phyloP scores from a whole-genome alignment of 2,797 vertebrate species.

The Spinibarbus caldwelli region DNA sequence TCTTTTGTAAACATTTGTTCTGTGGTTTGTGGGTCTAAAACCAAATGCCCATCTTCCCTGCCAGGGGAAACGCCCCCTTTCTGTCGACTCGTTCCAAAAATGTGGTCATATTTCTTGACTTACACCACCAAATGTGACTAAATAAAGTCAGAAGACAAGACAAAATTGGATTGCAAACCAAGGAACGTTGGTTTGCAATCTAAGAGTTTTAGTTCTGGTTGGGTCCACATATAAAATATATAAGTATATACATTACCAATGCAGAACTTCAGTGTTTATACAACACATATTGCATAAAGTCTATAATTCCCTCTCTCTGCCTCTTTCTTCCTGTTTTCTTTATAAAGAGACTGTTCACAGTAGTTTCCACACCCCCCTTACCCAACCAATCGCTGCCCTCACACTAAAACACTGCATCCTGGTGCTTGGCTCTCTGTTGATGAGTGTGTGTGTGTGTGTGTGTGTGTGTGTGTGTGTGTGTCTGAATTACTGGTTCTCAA shows the following conservation, averaged over 20 bases:
- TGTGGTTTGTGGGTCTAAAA: constrained; percentile 6
- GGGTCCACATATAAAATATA: neutral
- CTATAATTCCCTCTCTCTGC: constrained; percentile 6
- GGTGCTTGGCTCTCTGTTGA: constrained; percentile 8
- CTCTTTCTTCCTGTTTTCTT: neutral
- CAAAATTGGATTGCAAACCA: too few relatives aligned
- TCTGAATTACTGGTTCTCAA: neutral
- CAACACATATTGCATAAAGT: neutral
- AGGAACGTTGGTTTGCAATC: neutral
- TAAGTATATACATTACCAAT: neutral
- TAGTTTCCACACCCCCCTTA: constrained; percentile 44
- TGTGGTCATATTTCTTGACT: neutral
- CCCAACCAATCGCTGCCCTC: constrained; percentile 41
- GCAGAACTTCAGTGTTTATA: neutral
- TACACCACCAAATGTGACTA: neutral
- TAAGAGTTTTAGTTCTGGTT: neutral
- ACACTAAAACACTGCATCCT: neutral
- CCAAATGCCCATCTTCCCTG: neutral
- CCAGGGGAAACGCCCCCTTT: neutral
- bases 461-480: neutral
- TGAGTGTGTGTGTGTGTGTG: neutral
- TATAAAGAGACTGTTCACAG: constrained; percentile 44
- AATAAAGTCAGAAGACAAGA: neutral
- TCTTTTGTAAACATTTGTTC: constrained; percentile 21
- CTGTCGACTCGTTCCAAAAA: neutral